Base-by-base conservation (phyloP, 2,888 invertebrate genomes). In the Embidobia sp. region DNA sequence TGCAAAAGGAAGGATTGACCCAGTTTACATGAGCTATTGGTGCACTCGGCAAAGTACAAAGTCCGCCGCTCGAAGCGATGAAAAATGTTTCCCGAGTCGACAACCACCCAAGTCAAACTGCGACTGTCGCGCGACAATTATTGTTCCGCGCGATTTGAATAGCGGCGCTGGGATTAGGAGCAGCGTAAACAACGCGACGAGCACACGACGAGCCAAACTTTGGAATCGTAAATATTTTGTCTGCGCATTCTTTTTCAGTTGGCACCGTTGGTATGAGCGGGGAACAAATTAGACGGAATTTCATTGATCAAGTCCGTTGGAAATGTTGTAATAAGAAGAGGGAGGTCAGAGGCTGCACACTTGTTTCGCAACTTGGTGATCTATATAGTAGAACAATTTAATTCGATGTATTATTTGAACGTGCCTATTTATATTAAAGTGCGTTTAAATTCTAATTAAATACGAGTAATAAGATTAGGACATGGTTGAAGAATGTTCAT, bases 1-100 rank as follows among this genome's bases (percentile, higher is more conserved):
- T 55, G 63, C 53, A 55, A 72, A 72, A 72, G 64, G 48, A 55
- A 64, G 64, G 64, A 72, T 72, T 72, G 72, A 72, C 72, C 72
- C 42, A 72, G 63, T 72, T 72, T 64, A 42, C 55, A 42, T 40
- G 57, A 27, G 59, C 55, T 72, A n/a, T n/a, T 72, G 40, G 48
- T 72, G 57, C 55, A 55, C 72, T 44, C 59, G 15, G 26, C 55
- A 48, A 48, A 64, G 57, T 63, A 63, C 73, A 73, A 64, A 73
- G 73, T 63, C 63, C 55, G 48, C 48, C 40, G 63, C 40, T 72
- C 48, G 63, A 40, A 55, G 72, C 72, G 63, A 63, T 63, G 63
- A 63, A 63, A 72, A 53, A 63, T 55, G 72, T 64, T 72, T 48
- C 37, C 42, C 40, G 40, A 49, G 48, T 61, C 46, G 61, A 48